Percentiles rank a stretch among this genome's conserved stretches.
phyloP scores from a whole-genome alignment of 2,113 vertebrate species.

The Hemicordylus capensis region DNA sequence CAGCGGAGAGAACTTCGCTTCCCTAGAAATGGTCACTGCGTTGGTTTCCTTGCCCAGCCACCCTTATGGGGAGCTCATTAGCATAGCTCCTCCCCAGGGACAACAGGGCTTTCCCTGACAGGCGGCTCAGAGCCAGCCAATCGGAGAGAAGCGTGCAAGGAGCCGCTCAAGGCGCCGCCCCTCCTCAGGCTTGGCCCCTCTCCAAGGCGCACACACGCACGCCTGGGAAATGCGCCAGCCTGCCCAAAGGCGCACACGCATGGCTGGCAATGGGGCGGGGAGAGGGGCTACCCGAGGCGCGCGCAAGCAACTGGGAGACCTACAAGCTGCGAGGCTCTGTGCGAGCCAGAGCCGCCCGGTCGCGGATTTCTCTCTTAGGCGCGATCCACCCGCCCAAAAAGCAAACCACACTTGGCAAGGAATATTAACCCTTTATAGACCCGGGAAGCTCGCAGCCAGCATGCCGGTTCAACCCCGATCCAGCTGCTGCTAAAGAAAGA shows the following conservation, averaged over 20 bases:
- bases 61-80: conserved; percentile 79
- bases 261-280: neutral
- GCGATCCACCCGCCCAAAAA: neutral
- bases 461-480: neutral
- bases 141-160: conserved; percentile 54
- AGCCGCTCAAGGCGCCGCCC: conserved; percentile 37
- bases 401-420: too few relatives aligned
- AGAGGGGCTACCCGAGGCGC: neutral
- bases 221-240: neutral
- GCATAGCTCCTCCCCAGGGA: conserved; percentile 82
- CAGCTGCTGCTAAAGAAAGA: too few relatives aligned
- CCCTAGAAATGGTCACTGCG: conserved; percentile 56
- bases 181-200: conserved; percentile 45
- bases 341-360: too few relatives aligned
- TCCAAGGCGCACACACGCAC: neutral
- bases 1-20: conserved; percentile 37
- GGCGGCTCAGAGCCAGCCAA: conserved; percentile 65
- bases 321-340: neutral
- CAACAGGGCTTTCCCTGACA: conserved; percentile 48
- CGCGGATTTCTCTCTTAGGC: neutral
- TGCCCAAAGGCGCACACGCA: neutral
- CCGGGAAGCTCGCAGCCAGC: neutral
- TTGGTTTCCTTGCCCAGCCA: conserved; percentile 65
- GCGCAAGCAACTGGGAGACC: neutral
- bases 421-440: too few relatives aligned